These are phyloP conservation scores for Drosophila paranaensis DNA, from an alignment of 2,888 invertebrate species.

Conservation along the genomic window DNA sequence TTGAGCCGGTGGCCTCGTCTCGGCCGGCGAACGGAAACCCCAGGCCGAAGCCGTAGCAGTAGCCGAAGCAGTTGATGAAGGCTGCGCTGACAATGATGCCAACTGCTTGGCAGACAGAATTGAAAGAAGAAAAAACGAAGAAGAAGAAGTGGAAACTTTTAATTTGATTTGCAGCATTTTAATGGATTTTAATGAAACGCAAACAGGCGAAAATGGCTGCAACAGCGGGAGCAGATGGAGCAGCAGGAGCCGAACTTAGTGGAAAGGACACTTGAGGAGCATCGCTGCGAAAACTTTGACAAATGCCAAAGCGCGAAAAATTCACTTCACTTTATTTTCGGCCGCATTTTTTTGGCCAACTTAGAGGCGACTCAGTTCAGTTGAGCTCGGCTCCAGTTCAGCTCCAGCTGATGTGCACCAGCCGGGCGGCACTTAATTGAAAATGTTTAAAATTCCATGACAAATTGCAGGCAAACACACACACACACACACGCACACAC, in stretches of 20 bases:
- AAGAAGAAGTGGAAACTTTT: slow-evolving; percentile 74
- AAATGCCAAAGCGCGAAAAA: slow-evolving; percentile 81
- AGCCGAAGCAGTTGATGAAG: slow-evolving; percentile 47
- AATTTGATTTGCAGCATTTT: slow-evolving; percentile 82
- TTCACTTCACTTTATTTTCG: slow-evolving; percentile 70
- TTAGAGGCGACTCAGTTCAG: slow-evolving; percentile 61
- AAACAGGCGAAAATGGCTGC: slow-evolving; percentile 67
- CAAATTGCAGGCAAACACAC: slow-evolving; percentile 54
- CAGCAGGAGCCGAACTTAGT: slow-evolving; percentile 44
- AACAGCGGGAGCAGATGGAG: slow-evolving; percentile 27
- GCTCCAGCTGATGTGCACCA: slow-evolving; percentile 59
- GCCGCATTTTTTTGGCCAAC: slow-evolving; percentile 60
- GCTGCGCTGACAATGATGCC: slow-evolving; percentile 58
- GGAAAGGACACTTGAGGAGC: slow-evolving; percentile 73
- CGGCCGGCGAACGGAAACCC: slow-evolving; percentile 5
- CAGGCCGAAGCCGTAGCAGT: slow-evolving; percentile 12
- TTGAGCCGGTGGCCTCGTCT: slow-evolving; percentile 48
- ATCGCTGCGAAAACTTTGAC: slow-evolving; percentile 67
- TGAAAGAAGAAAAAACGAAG: slow-evolving; percentile 11
- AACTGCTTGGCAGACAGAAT: slow-evolving; percentile 41
- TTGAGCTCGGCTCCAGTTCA: slow-evolving; percentile 4
- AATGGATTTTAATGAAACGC: slow-evolving; percentile 81
- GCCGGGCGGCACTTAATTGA: slow-evolving; percentile 65
- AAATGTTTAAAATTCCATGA: slow-evolving; percentile 78
- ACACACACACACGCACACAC: neutral